A percentile compares a stretch with the other conserved stretches of the same genome.
Evolutionary conservation across 2,113 vertebrate genomes (phyloP).

Genomic region (Madoqua kirkii): DNA sequence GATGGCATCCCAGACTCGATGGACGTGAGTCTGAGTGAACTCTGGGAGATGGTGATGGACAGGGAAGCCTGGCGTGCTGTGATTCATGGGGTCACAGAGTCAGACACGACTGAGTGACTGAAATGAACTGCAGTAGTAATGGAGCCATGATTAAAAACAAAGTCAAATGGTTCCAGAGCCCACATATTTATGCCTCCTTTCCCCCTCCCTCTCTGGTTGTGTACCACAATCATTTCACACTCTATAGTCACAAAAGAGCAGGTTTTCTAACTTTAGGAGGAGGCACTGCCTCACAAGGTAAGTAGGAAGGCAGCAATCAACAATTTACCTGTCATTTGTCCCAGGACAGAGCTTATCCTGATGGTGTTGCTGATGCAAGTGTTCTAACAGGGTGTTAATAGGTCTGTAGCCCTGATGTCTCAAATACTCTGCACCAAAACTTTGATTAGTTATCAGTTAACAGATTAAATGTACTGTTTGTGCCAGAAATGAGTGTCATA

Average conservation of each 20-base stretch:
- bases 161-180: background rate
- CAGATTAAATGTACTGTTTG: background rate
- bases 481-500: background rate
- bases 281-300: background rate
- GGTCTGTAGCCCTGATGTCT: background rate
- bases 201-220: background rate
- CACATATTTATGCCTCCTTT: background rate
- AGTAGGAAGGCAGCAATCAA: background rate
- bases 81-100: too few relatives aligned
- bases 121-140: background rate
- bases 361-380: background rate
- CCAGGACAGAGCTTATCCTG: background rate
- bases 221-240: background rate
- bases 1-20: too few relatives aligned
- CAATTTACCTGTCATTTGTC: background rate
- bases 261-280: background rate
- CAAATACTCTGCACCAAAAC: background rate
- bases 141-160: background rate
- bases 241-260: background rate
- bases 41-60: too few relatives aligned
- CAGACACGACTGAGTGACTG: too few relatives aligned
- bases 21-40: too few relatives aligned
- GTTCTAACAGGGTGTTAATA: background rate
- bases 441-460: background rate
- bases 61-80: too few relatives aligned